These are phyloP conservation scores for Rapana venosa DNA, from an alignment of 2,888 invertebrate species.

Conservation along the genomic window DNA sequence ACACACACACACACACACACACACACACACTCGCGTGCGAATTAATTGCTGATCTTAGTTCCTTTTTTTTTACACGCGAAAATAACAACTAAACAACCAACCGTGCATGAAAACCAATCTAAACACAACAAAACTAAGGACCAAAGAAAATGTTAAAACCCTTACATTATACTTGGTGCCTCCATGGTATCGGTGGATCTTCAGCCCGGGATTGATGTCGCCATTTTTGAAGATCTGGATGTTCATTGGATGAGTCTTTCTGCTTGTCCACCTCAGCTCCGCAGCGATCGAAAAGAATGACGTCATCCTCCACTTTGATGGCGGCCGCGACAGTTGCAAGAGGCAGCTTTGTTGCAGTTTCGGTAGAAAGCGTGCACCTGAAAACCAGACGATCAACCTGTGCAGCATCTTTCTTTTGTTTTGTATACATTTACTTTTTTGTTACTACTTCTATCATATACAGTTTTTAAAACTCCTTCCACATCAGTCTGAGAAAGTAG, in stretches of 20 bases:
- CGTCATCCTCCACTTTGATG: slow-evolving; percentile 56
- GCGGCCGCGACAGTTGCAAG: slow-evolving; percentile 60
- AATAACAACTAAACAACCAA: too few species aligned
- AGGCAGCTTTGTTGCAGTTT: slow-evolving; percentile 51
- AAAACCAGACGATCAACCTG: not conserved
- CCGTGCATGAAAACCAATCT: too few species aligned
- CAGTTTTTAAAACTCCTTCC: too few species aligned
- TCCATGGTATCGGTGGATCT: slow-evolving; percentile 50
- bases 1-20: slow-evolving; percentile 20
- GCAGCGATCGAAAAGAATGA: slow-evolving; percentile 58
- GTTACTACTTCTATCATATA: too few species aligned
- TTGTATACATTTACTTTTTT: too few species aligned
- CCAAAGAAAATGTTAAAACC: not conserved
- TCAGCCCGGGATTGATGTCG: slow-evolving; percentile 54
- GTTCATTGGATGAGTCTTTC: slow-evolving; percentile 44
- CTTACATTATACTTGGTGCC: slow-evolving; percentile 58
- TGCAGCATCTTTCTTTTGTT: too few species aligned
- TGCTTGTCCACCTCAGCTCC: slow-evolving; percentile 34
- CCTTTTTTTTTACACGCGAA: too few species aligned
- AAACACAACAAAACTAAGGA: too few species aligned
- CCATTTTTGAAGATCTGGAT: slow-evolving; percentile 55
- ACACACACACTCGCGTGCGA: not conserved
- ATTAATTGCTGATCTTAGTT: not conserved
- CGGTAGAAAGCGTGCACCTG: slow-evolving; percentile 54
- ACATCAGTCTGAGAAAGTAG: too few species aligned